Percentiles rank a stretch among this genome's conserved stretches.
Evolutionary conservation across 2,797 vertebrate species (phyloP).

Genomic region (Lemur catta): DNA sequence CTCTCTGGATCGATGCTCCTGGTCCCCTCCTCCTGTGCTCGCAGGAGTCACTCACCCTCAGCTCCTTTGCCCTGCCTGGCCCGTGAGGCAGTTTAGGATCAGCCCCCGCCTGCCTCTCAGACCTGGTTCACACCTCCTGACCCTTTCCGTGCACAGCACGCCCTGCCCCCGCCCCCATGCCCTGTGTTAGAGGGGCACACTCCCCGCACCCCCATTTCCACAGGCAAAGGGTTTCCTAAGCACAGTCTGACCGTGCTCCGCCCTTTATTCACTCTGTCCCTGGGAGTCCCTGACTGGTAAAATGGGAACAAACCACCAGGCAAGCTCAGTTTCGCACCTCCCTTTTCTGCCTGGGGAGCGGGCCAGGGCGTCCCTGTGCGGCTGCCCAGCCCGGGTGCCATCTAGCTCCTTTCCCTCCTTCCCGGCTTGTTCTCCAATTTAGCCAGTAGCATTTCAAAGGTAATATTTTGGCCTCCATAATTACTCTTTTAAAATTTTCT

Average conservation of each 20-base stretch:
- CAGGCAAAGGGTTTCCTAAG: background rate
- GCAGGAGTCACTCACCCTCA: background rate
- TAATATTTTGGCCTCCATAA: background rate
- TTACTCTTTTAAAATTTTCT: background rate
- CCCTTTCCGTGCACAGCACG: background rate
- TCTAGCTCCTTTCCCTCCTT: background rate
- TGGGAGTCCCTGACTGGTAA: background rate
- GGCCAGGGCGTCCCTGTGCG: background rate
- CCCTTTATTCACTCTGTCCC: background rate
- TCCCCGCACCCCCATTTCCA: rapidly evolving
- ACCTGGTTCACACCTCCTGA: background rate
- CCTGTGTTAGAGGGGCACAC: background rate
- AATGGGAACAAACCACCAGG: background rate
- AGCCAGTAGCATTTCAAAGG: background rate
- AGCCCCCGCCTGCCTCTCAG: background rate
- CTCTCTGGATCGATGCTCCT: background rate
- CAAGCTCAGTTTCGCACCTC: background rate
- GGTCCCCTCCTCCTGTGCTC: background rate
- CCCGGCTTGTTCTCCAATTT: background rate
- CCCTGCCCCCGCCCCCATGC: background rate
- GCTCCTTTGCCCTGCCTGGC: background rate
- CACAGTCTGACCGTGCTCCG: background rate
- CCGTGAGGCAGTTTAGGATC: background rate
- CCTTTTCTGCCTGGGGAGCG: background rate
- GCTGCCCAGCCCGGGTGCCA: background rate